Percentiles rank a stretch among this genome's conserved stretches.
Conservation (phyloP, 2,113 vertebrate species). For the Lepisosteus osseus region DNA sequence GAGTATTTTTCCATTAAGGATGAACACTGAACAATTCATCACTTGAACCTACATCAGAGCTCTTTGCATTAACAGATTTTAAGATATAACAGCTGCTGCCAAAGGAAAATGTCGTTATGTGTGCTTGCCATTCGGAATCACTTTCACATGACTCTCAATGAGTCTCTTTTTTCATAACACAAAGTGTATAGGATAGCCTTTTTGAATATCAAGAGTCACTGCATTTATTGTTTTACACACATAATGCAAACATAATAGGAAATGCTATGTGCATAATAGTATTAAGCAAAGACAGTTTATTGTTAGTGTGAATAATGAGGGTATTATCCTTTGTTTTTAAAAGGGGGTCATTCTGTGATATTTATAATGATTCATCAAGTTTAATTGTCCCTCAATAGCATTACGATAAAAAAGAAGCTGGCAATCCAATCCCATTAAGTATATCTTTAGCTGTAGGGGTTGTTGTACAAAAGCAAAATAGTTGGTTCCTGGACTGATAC, state of each 20-base stretch:
- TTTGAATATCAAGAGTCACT: constrained; percentile 42
- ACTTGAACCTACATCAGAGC: background rate
- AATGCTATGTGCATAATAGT: constrained; percentile 57
- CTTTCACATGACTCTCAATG: background rate
- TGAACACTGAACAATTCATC: background rate
- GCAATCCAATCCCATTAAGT: too few relatives aligned
- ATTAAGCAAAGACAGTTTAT: constrained; percentile 60
- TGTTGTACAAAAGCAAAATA: too few relatives aligned
- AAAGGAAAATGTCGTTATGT: background rate
- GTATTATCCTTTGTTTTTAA: constrained; percentile 46
- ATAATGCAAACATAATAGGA: constrained; percentile 44
- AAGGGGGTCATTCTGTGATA: constrained; percentile 44
- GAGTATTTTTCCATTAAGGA: constrained; percentile 1
- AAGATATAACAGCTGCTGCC: background rate
- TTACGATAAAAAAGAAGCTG: constrained; percentile 23
- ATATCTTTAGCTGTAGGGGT: too few relatives aligned
- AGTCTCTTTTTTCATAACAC: constrained; percentile 34
- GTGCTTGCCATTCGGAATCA: constrained; percentile 21
- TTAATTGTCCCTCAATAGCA: constrained; percentile 41
- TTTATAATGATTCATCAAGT: constrained; percentile 48
- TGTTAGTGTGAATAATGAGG: constrained; percentile 62
- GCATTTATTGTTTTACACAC: constrained; percentile 53
- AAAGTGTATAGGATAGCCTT: constrained; percentile 45
- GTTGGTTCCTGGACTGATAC: too few relatives aligned
- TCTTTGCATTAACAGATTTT: background rate